Evolutionary conservation across 2,113 vertebrate genomes (phyloP), one percentile per base, ranked within the genome.

Genomic region (Stegastes partitus): DNA sequence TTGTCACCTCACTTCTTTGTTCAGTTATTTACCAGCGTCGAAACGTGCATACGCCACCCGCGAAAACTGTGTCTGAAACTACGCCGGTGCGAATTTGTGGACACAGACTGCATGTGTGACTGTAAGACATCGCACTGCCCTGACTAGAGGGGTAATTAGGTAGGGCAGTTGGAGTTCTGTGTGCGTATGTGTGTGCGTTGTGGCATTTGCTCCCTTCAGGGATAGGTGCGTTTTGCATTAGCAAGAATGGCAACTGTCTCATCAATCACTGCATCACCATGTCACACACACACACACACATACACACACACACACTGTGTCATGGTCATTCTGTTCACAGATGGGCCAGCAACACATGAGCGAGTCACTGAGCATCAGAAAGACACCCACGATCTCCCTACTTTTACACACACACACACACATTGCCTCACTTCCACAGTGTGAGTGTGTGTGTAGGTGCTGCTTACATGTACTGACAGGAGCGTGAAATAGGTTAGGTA

Each of bases 181-280:
- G 61, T 82, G 62, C 53, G 2, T 62, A 6, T 79, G 79, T 78
- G 77, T 82, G 77, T 85, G 86, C 88, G 88, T 74, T 56, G 78
- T 91, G 90, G 87, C 87, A 90, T 91, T 92, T 93, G 74, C 86
- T 72, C 75, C 89, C 90, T 89, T 91, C 80, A 88, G 84, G 66
- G 91, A 89, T 91, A 90, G 28, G 79, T 90, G 72, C 88, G 73
- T 92, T 94, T 92, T 94, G 90, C 93, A 89, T 94, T 90, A 94
- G 90, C 85, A 83, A 93, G 94, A 95, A 88, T 96, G 96, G 94
- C 95, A 96, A 95, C 95, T 95, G 95, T 96, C 94, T 96, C 93
- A 94, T 96, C 95, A 91, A 87, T 96, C 96, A 95, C 82, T 78
- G 70, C 91, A 89, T 91, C 89, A 88, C 84, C 86, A 81, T 85